These are phyloP conservation scores for Mionectes olivaceus DNA, from an alignment of 2,797 vertebrate species.

Conservation along the genomic window DNA sequence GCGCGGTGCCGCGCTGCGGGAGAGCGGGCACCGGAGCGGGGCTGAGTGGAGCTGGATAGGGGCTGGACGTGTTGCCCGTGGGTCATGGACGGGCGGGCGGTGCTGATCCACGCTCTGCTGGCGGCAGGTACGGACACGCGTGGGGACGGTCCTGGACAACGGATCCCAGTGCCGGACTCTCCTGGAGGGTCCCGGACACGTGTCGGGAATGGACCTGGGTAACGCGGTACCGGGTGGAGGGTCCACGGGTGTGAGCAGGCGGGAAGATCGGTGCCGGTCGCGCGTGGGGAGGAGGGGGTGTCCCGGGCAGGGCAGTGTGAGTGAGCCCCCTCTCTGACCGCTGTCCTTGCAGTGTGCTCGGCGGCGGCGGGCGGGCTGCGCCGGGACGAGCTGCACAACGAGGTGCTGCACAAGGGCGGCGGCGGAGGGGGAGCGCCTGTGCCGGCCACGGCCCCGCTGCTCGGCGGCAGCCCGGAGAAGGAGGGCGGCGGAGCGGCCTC, in stretches of 20 bases:
- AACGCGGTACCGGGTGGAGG: neutral
- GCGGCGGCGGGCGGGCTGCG: neutral
- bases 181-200: rapidly evolving
- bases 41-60: neutral
- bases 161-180: neutral
- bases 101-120: slow-evolving; percentile 18
- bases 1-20: neutral
- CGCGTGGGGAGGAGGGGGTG: neutral
- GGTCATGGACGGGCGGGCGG: slow-evolving; percentile 8
- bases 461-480: neutral
- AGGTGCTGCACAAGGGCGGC: slow-evolving; percentile 19
- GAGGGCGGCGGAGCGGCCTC: slow-evolving; percentile 37
- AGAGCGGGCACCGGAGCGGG: neutral
- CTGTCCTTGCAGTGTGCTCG: neutral
- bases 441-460: slow-evolving; percentile 30
- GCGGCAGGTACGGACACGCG: neutral
- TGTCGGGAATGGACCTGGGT: neutral
- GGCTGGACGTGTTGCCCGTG: neutral
- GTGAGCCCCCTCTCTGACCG: neutral
- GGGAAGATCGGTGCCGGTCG: neutral
- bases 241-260: neutral
- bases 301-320: neutral
- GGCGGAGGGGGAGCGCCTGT: neutral
- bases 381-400: slow-evolving; percentile 23
- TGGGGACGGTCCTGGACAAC: neutral